A percentile compares a stretch with the other conserved stretches of the same genome.
phyloP scores from a whole-genome alignment of 2,888 invertebrate genomes.

The Salpingus planirostris region DNA sequence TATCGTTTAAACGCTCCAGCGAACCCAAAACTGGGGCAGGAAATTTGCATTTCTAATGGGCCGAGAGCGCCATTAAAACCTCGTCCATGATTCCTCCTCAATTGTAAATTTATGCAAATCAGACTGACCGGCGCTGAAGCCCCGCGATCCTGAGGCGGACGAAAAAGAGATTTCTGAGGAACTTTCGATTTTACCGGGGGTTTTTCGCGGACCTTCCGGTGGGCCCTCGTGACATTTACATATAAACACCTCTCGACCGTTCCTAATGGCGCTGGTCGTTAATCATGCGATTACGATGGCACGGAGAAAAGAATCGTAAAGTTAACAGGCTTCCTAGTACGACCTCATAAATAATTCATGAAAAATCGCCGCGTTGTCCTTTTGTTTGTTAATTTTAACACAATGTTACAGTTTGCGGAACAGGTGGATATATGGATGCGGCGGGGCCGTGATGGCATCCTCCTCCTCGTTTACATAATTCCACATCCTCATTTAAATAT shows the following conservation, averaged over 20 bases:
- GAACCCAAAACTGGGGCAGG: slow-evolving; percentile 18
- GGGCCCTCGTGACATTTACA: too few species aligned
- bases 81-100: too few species aligned
- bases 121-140: slow-evolving; percentile 21
- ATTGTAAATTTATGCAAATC: slow-evolving; percentile 24
- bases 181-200: slow-evolving; percentile 3
- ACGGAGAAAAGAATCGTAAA: too few species aligned
- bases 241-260: too few species aligned
- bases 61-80: background rate
- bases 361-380: slow-evolving; percentile 12
- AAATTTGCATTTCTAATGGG: slow-evolving; percentile 21
- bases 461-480: too few species aligned
- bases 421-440: slow-evolving; percentile 11
- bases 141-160: too few species aligned
- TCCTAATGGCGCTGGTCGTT: too few species aligned
- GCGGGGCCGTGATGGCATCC: too few species aligned
- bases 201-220: too few species aligned
- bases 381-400: slow-evolving; percentile 17
- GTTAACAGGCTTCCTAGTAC: slow-evolving; percentile 7
- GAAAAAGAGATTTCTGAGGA: slow-evolving; percentile 5
- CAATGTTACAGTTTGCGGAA: slow-evolving; percentile 15
- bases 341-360: slow-evolving; percentile 13
- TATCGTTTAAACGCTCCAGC: slow-evolving; percentile 12
- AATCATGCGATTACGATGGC: too few species aligned
- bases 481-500: too few species aligned